Conservation (phyloP, 2,113 vertebrate species). For the Embiotoca jacksoni region DNA sequence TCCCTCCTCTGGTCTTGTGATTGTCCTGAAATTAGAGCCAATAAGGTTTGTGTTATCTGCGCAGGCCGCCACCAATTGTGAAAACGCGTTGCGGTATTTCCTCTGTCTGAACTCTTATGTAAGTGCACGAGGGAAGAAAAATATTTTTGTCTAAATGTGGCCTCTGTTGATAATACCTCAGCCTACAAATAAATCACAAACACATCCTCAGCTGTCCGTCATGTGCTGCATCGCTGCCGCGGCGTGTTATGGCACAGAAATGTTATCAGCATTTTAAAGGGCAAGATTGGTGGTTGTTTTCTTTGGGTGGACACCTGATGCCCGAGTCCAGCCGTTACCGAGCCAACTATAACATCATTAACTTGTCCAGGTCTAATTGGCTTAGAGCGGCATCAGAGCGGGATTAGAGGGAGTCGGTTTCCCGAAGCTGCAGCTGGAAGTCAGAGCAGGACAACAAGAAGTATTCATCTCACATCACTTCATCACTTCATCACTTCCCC, state of each 20-base stretch:
- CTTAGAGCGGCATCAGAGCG: conserved; percentile 4
- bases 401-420: conserved; percentile 31
- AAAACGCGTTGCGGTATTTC: conserved; percentile 50
- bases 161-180: conserved; percentile 50
- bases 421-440: conserved; percentile 6
- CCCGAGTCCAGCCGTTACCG: background rate
- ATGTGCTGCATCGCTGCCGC: conserved; percentile 29
- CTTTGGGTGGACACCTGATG: conserved; percentile 45
- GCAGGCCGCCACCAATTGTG: conserved; percentile 48
- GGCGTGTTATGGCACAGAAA: conserved; percentile 5
- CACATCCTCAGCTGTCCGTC: conserved; percentile 58
- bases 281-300: conserved; percentile 37
- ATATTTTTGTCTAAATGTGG: conserved; percentile 55
- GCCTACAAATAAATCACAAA: conserved; percentile 54
- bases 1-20: conserved; percentile 45
- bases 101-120: conserved; percentile 36
- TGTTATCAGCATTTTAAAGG: conserved; percentile 36
- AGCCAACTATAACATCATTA: conserved; percentile 52
- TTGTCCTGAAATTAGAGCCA: conserved; percentile 56
- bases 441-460: conserved; percentile 17
- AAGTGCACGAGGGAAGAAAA: conserved; percentile 26
- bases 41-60: conserved; percentile 25
- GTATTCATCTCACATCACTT: background rate
- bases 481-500: conserved; percentile 3
- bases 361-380: conserved; percentile 24